Evolutionary conservation across 2,888 invertebrate species (phyloP).

Genomic region (Cephonodes hylas): DNA sequence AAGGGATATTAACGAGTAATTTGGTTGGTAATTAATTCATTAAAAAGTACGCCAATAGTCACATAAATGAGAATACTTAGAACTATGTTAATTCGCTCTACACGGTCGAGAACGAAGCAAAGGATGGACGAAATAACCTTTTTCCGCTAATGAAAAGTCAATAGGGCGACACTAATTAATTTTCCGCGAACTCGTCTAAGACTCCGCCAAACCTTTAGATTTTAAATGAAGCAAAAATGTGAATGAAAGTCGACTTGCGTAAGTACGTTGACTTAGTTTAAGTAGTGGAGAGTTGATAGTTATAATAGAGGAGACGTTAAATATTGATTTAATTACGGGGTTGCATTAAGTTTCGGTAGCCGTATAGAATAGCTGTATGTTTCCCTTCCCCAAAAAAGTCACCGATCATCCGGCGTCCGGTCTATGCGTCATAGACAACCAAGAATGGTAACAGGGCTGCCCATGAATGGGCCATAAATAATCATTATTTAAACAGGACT

Average conservation of each 20-base stretch:
- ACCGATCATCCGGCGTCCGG: slow-evolving; percentile 35
- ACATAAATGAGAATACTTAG: background rate
- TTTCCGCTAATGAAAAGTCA: background rate
- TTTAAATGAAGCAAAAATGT: background rate
- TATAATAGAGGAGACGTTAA: no score
- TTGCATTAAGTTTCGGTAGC: background rate
- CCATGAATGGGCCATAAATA: background rate
- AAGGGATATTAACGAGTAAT: no score
- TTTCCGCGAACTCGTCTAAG: background rate
- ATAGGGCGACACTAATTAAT: background rate
- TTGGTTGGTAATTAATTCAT: background rate
- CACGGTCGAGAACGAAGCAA: background rate
- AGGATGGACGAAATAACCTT: background rate
- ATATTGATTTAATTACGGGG: background rate
- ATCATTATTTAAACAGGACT: background rate
- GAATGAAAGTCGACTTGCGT: background rate
- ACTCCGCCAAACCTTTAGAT: background rate
- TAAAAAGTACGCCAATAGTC: background rate
- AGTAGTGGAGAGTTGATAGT: background rate
- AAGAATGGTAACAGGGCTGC: slow-evolving; percentile 2
- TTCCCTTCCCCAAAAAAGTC: slow-evolving; percentile 50
- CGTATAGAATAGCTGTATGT: slow-evolving; percentile 18
- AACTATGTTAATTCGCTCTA: background rate
- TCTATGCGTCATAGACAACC: slow-evolving; percentile 10
- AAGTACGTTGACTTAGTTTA: background rate